Base-by-base conservation (phyloP, 1,140 invertebrate genomes). In the Drosophila orena region DNA sequence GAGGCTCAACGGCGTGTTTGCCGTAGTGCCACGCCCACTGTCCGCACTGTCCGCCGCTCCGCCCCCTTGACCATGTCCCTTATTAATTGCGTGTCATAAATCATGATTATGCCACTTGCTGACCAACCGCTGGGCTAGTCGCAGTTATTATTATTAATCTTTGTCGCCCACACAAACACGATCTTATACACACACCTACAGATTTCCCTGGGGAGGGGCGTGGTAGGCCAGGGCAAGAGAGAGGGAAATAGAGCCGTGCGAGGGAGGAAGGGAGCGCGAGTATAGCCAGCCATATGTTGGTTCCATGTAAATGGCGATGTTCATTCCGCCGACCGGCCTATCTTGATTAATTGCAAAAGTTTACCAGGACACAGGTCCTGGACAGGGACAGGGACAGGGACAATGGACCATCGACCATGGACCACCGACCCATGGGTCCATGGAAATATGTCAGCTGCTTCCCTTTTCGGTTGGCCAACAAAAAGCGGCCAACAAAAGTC, bases 301-400 rank as follows among this genome's bases (percentile, higher is more conserved):
- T 37, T 17, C 65, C 84, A 88, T 88, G 83, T 86, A 88, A 88
- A 88, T 80, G 57, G 70, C 65, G 62, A 68, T 88, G 58, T 66
- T 58, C 60, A 47, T 79, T 61, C 56, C 56, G 49, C 50, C 46
- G 75, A 49, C 53, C 79, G 61, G 69, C 60, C 85, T 90, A 89
- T 89, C 84, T 84, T 89, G 84, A 89, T 89, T 89, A 89, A 89
- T 89, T 89, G 84, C 79, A 80, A 89, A 89, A 89, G 84, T 89
- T 89, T 89, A 90, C 84, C 75, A 76, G 76, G 69, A 89, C 76
- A 72, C 76, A 58, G 66, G 65, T 50, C 62, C 65, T 57, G 65
- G 52, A 44, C 81, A 58, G 27, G 70, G 54, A 47, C 62, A 54
- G 17, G 64, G 52, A 44, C 81, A 55, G 27, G 70, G 54, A 43